A percentile compares a stretch with the other conserved stretches of the same genome.
Evolutionary conservation across 2,797 vertebrate species (phyloP).

Genomic region (Siniperca scherzeri): DNA sequence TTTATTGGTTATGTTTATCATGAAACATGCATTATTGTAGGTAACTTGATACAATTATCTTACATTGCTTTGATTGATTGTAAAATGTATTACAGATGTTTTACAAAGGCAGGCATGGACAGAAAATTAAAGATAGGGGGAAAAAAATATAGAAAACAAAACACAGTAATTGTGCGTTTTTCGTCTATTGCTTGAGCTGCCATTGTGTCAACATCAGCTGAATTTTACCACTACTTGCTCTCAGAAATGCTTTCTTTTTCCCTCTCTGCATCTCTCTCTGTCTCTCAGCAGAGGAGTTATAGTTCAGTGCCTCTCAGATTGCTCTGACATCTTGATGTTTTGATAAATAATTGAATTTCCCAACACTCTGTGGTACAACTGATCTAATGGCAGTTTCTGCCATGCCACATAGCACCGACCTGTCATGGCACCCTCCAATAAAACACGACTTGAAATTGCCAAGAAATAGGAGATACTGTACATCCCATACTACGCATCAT

Average conservation of each 20-base stretch:
- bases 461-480: constrained; percentile 5
- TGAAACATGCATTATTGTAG: neutral
- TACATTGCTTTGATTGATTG: neutral
- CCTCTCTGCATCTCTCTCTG: constrained; percentile 11
- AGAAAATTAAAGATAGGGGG: neutral
- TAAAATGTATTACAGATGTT: neutral
- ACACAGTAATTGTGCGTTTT: constrained; percentile 4
- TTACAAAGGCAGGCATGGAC: neutral
- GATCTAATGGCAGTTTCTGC: constrained; percentile 51
- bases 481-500: neutral
- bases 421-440: constrained; percentile 28
- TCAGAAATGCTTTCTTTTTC: constrained; percentile 12
- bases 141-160: neutral
- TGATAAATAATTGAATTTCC: constrained; percentile 79
- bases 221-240: neutral
- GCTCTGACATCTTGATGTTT: constrained; percentile 73
- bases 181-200: neutral
- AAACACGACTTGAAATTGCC: constrained; percentile 20
- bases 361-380: constrained; percentile 22
- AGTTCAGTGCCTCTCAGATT: constrained; percentile 59
- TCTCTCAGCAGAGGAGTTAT: constrained; percentile 41
- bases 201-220: constrained; percentile 30
- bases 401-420: neutral
- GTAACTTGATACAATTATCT: neutral
- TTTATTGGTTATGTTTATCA: constrained; percentile 5